phyloP scores from a whole-genome alignment of 2,888 invertebrate genomes.

The Chaitophorus viminalis region DNA sequence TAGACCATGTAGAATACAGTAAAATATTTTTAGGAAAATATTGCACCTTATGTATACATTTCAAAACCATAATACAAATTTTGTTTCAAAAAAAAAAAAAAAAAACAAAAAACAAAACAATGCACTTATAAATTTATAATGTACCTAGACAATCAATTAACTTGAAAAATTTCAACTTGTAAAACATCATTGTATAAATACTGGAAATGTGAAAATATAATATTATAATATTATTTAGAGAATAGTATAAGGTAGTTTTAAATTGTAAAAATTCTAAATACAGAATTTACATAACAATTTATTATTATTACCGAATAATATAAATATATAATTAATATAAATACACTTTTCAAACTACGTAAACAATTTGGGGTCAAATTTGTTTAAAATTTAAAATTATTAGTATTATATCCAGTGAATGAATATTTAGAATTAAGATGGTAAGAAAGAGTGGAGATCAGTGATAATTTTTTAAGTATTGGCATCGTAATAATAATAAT shows the following conservation, averaged over 20 bases:
- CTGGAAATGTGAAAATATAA: neutral
- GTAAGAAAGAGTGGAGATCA: too few relatives aligned
- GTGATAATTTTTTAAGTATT: too few relatives aligned
- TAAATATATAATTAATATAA: too few relatives aligned
- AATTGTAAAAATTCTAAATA: neutral
- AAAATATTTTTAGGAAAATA: neutral
- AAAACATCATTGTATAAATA: neutral
- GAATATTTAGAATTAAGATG: too few relatives aligned
- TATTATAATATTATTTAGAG: neutral
- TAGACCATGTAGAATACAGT: neutral
- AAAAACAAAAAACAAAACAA: neutral
- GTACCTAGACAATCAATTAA: neutral
- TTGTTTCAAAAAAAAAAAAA: too few relatives aligned
- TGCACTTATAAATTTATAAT: neutral
- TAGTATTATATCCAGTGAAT: too few relatives aligned
- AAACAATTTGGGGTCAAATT: too few relatives aligned
- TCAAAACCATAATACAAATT: neutral
- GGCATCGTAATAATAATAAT: too few relatives aligned
- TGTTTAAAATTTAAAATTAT: too few relatives aligned
- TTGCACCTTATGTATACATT: neutral
- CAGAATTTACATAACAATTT: too few relatives aligned
- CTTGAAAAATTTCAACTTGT: neutral
- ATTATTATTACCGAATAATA: too few relatives aligned
- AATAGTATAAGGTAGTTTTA: neutral
- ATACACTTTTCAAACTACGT: too few relatives aligned